Conservation (phyloP, 2,113 vertebrate species). For the Rousettus leschenaultii region DNA sequence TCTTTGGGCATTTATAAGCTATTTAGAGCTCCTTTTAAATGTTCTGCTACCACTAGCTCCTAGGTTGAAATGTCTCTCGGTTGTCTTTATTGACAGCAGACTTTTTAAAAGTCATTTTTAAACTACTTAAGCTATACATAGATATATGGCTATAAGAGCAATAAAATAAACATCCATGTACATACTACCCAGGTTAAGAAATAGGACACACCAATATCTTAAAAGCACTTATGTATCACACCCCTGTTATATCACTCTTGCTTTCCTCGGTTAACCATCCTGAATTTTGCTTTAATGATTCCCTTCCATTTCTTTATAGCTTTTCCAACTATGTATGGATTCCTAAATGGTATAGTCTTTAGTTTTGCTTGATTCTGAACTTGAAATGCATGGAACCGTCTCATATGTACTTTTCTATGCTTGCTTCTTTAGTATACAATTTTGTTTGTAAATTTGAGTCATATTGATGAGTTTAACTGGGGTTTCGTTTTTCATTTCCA, state of each 20-base stretch:
- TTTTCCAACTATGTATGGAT: not conserved
- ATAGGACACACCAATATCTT: not conserved
- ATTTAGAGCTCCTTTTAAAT: not conserved
- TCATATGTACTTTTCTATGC: not conserved
- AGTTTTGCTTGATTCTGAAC: not conserved
- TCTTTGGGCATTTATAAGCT: not conserved
- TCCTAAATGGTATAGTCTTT: not conserved
- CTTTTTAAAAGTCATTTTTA: not conserved
- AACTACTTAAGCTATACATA: no score
- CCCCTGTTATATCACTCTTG: not conserved
- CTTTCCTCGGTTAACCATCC: not conserved
- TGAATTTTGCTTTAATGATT: not conserved
- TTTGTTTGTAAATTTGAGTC: not conserved
- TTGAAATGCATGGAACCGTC: not conserved
- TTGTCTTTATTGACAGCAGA: not conserved
- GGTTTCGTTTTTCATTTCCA: not conserved
- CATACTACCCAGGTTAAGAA: not conserved
- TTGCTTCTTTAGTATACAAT: not conserved
- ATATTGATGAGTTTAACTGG: not conserved
- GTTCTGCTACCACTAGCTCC: not conserved
- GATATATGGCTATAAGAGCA: not conserved
- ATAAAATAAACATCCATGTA: not conserved
- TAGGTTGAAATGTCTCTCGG: not conserved
- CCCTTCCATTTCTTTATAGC: not conserved
- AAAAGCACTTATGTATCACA: not conserved